Conservation (phyloP, 2,888 invertebrate genomes). For the Polydesmus complanatus region DNA sequence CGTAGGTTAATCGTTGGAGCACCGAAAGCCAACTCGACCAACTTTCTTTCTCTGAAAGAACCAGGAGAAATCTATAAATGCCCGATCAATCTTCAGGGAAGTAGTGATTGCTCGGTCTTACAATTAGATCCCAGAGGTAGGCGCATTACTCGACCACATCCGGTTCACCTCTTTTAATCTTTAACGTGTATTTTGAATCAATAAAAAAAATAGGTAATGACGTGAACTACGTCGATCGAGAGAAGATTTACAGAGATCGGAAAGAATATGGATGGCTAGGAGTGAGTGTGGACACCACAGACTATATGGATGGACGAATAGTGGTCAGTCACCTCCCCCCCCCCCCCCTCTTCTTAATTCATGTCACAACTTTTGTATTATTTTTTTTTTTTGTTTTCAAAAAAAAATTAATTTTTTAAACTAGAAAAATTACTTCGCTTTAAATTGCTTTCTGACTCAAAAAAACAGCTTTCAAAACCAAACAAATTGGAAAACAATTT, state of each 20-base stretch:
- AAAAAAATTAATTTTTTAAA: too few relatives aligned
- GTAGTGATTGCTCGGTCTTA: neutral
- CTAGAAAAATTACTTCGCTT: too few relatives aligned
- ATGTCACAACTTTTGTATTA: too few relatives aligned
- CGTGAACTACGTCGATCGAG: neutral
- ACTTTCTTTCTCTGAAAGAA: slow-evolving; percentile 32
- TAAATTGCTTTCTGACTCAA: too few relatives aligned
- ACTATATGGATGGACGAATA: neutral
- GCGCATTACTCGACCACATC: neutral
- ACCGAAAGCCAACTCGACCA: slow-evolving; percentile 40
- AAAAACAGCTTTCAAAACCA: too few relatives aligned
- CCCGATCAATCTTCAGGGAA: too few relatives aligned
- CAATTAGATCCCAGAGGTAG: neutral
- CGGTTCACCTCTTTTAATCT: neutral
- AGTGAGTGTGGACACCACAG: slow-evolving; percentile 9
- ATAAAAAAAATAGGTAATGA: neutral
- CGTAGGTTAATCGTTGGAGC: slow-evolving; percentile 40
- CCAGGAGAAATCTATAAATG: slow-evolving; percentile 44
- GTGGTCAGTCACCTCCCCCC: slow-evolving; percentile 8
- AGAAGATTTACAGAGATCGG: neutral
- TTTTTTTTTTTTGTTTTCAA: too few relatives aligned
- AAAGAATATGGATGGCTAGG: slow-evolving; percentile 9
- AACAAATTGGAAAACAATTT: too few relatives aligned
- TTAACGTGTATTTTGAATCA: neutral
- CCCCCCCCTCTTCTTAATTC: too few relatives aligned